Conservation (phyloP, 2,113 vertebrate species). For the Hippocampus mohnikei region DNA sequence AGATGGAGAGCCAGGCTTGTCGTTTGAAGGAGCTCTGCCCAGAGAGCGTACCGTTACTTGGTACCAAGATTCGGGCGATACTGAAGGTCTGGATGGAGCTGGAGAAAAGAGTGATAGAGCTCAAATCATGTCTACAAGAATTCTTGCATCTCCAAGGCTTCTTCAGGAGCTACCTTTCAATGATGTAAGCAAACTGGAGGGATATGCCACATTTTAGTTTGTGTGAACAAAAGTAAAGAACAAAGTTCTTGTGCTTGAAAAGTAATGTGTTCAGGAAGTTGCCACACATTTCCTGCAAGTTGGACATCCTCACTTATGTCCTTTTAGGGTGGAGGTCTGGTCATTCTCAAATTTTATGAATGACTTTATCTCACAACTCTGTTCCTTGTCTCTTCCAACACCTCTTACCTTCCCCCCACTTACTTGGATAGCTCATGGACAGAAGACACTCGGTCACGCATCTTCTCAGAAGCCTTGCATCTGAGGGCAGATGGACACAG, state of each 20-base stretch:
- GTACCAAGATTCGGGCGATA: slow-evolving; percentile 58
- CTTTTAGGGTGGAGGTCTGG: slow-evolving; percentile 41
- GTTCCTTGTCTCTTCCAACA: slow-evolving; percentile 32
- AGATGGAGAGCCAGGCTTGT: slow-evolving; percentile 65
- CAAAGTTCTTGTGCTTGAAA: slow-evolving; percentile 53
- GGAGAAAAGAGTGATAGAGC: slow-evolving; percentile 63
- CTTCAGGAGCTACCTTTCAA: slow-evolving; percentile 83
- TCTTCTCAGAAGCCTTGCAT: slow-evolving; percentile 77
- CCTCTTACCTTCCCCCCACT: slow-evolving; percentile 7
- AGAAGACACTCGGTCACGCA: slow-evolving; percentile 80
- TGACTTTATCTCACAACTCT: slow-evolving; percentile 37
- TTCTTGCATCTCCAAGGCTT: slow-evolving; percentile 75
- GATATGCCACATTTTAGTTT: slow-evolving; percentile 16
- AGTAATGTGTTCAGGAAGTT: slow-evolving; percentile 42
- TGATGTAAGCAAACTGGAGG: slow-evolving; percentile 78
- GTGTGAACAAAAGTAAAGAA: slow-evolving; percentile 41
- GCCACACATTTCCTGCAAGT: slow-evolving; percentile 34
- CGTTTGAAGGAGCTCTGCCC: slow-evolving; percentile 71
- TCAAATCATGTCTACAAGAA: slow-evolving; percentile 64
- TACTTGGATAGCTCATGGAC: slow-evolving; percentile 80
- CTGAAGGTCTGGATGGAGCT: slow-evolving; percentile 73
- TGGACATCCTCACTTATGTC: slow-evolving; percentile 51
- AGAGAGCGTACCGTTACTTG: slow-evolving; percentile 29
- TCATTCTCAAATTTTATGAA: slow-evolving; percentile 40
- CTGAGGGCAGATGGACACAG: slow-evolving; percentile 49